These are phyloP conservation scores for Eupithecia subfuscata DNA, from an alignment of 2,888 invertebrate genomes.

Conservation along the genomic window DNA sequence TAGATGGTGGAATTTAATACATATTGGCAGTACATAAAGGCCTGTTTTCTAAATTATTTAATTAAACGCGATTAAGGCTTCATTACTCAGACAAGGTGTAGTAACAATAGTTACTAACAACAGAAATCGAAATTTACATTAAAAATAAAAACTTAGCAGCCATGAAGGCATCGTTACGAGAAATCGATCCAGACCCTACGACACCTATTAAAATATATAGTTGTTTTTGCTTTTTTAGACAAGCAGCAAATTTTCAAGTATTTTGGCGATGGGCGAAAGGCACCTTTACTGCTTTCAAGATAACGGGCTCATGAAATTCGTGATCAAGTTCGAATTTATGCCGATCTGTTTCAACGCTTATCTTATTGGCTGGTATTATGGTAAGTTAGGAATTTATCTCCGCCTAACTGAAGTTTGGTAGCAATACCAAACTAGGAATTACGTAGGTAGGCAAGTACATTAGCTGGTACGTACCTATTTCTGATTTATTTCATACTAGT, in stretches of 20 bases:
- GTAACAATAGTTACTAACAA: too few species aligned
- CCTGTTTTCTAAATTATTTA: neutral
- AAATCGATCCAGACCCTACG: neutral
- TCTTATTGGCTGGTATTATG: slow-evolving; percentile 87
- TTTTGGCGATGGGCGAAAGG: slow-evolving; percentile 93
- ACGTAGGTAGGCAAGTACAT: too few species aligned
- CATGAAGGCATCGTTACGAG: neutral
- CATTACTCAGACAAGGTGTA: neutral
- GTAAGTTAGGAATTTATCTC: slow-evolving; percentile 59
- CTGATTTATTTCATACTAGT: too few species aligned
- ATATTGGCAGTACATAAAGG: neutral
- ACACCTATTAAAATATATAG: neutral
- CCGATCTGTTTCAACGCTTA: slow-evolving; percentile 91
- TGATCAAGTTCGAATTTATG: slow-evolving; percentile 93
- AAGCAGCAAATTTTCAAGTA: slow-evolving; percentile 85
- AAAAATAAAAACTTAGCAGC: neutral
- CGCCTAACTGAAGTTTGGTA: neutral
- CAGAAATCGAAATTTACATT: neutral
- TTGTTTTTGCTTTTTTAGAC: slow-evolving; percentile 70
- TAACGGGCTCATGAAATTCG: slow-evolving; percentile 91
- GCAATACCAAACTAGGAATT: neutral
- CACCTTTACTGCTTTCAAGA: slow-evolving; percentile 92
- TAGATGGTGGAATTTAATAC: neutral
- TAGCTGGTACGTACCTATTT: too few species aligned
- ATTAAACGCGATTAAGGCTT: neutral